A percentile compares a stretch with the other conserved stretches of the same genome.
Evolutionary conservation across 1,140 invertebrate genomes (phyloP).

Genomic region (Monochamus saltuarius): DNA sequence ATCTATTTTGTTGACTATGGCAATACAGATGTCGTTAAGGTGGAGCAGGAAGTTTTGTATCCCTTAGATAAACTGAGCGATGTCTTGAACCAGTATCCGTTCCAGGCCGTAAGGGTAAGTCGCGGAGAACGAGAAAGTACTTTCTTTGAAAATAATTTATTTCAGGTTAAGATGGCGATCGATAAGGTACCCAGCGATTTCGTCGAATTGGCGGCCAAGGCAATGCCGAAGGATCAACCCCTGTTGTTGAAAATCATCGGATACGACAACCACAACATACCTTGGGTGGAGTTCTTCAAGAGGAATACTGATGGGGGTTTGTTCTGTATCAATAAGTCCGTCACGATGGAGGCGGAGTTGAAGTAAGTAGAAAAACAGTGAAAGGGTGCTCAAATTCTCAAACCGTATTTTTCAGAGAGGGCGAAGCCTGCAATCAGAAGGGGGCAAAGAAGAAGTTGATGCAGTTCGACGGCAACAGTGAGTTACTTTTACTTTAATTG

Average conservation of each 20-base stretch:
- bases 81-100: conserved; percentile 46
- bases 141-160: background rate
- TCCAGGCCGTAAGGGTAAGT: conserved; percentile 57
- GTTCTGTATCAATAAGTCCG: conserved; percentile 62
- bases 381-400: background rate
- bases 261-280: conserved; percentile 32
- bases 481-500: too few relatives aligned
- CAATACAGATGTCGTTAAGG: conserved; percentile 43
- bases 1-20: conserved; percentile 55
- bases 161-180: conserved; percentile 44
- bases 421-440: background rate
- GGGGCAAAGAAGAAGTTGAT: background rate
- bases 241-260: conserved; percentile 51
- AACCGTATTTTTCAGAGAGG: background rate
- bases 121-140: too few relatives aligned
- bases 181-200: conserved; percentile 53
- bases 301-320: conserved; percentile 58
- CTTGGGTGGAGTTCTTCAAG: conserved; percentile 63
- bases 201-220: conserved; percentile 51
- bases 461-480: background rate
- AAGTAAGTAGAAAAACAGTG: conserved; percentile 22
- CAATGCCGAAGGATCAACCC: conserved; percentile 53
- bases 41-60: conserved; percentile 44
- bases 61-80: conserved; percentile 48
- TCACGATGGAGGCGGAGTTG: conserved; percentile 53